These are phyloP conservation scores for Eurytoma adleriae DNA, from an alignment of 2,888 invertebrate genomes.

Conservation along the genomic window DNA sequence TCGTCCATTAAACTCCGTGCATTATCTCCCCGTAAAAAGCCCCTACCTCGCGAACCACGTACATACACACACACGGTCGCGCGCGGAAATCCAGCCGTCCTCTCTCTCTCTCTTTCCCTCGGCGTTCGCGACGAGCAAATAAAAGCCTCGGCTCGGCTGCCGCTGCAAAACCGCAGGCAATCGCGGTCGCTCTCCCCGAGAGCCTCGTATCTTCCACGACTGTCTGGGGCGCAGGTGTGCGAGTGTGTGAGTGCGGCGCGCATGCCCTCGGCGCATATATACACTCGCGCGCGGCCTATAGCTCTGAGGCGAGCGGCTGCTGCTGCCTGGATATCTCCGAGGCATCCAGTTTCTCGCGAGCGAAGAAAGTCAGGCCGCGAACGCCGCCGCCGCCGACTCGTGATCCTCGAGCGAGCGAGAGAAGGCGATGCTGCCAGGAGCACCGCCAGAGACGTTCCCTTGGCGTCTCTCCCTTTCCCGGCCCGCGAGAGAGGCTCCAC, in stretches of 20 bases:
- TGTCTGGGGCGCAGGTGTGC: neutral
- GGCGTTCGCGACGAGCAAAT: conserved; percentile 38
- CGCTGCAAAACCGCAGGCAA: conserved; percentile 45
- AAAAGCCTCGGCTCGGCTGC: conserved; percentile 29
- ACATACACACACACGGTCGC: neutral
- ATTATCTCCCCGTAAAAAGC: conserved; percentile 49
- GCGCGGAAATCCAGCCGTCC: conserved; percentile 41
- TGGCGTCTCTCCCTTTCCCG: neutral
- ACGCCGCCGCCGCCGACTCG: conserved; percentile 19
- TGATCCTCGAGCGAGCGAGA: conserved; percentile 22
- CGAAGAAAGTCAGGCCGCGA: conserved; percentile 47
- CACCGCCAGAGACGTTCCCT: conserved; percentile 18
- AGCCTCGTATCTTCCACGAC: conserved; percentile 1
- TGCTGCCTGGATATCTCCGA: conserved; percentile 29
- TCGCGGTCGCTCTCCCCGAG: conserved; percentile 43
- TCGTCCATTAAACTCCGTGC: conserved; percentile 49
- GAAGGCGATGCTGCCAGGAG: conserved; percentile 16
- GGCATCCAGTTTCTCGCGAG: conserved; percentile 55
- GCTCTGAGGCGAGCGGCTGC: conserved; percentile 35
- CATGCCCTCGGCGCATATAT: neutral
- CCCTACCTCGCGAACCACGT: conserved; percentile 5
- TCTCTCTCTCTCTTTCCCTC: conserved; percentile 5
- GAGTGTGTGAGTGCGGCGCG: neutral
- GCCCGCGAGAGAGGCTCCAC: neutral
- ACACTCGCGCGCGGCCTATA: conserved; percentile 31